These are phyloP conservation scores for Peromyscus maniculatus DNA, from an alignment of 2,113 vertebrate species.

Conservation along the genomic window DNA sequence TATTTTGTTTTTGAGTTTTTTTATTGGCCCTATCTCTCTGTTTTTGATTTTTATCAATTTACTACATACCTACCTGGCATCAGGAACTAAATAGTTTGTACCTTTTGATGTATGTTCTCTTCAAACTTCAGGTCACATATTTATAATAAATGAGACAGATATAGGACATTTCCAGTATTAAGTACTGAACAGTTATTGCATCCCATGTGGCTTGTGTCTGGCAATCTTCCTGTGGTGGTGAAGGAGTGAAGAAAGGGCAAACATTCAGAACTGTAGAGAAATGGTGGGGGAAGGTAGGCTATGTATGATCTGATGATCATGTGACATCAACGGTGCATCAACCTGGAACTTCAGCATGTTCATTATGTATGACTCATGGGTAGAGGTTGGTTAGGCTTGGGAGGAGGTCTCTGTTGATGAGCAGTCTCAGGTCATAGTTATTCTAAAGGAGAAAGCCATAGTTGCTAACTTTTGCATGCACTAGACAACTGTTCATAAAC, in stretches of 20 bases:
- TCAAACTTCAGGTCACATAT: background rate
- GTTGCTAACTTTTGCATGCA: background rate
- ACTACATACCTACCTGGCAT: background rate
- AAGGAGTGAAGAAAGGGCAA: background rate
- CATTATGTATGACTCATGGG: background rate
- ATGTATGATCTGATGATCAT: background rate
- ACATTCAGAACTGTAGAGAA: background rate
- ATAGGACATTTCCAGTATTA: background rate
- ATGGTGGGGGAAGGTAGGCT: background rate
- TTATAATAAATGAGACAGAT: background rate
- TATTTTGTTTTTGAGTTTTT: background rate
- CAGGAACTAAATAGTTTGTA: background rate
- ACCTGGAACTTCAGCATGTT: background rate
- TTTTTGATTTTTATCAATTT: background rate
- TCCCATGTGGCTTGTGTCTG: background rate
- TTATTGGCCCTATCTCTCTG: too few relatives aligned
- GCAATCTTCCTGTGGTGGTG: too few relatives aligned
- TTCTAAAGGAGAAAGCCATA: background rate
- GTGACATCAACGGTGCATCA: background rate
- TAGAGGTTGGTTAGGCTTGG: background rate
- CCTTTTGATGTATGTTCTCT: accelerated
- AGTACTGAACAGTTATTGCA: background rate
- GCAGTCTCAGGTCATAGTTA: background rate
- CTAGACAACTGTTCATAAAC: background rate
- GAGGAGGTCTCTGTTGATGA: background rate